Conservation (phyloP, 53 echinoderm and acorn worm species). For the Actinopyga echinites region DNA sequence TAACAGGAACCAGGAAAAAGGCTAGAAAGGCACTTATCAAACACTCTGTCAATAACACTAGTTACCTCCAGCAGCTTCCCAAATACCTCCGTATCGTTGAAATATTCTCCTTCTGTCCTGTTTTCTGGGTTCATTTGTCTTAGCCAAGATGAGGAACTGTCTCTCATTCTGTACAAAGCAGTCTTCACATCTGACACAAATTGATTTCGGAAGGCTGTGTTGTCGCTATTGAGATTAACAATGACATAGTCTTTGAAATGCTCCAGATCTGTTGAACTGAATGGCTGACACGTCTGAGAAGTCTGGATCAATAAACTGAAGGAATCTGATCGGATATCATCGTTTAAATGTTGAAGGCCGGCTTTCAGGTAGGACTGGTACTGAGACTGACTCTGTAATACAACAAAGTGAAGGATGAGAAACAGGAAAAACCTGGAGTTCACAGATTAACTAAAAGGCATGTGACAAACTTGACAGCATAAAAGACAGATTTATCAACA, state of each 20-base stretch:
- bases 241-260: slow-evolving; percentile 60
- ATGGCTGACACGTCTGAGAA: slow-evolving; percentile 68
- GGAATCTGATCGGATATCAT: slow-evolving; percentile 70
- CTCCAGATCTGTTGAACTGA: slow-evolving; percentile 42
- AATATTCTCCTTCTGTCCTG: neutral
- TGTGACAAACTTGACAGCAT: too few species aligned
- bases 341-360: slow-evolving; percentile 67
- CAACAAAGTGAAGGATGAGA: too few species aligned
- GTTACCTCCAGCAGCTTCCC: slow-evolving; percentile 41
- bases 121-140: neutral
- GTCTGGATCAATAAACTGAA: slow-evolving; percentile 70
- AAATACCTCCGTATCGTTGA: neutral
- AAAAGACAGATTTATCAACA: too few species aligned
- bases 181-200: slow-evolving; percentile 61
- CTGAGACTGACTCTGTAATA: slow-evolving; percentile 31
- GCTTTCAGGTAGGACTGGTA: slow-evolving; percentile 49
- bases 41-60: slow-evolving; percentile 62
- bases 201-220: slow-evolving; percentile 72
- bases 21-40: slow-evolving; percentile 53
- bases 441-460: too few species aligned
- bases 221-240: slow-evolving; percentile 76
- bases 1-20: slow-evolving; percentile 95
- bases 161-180: slow-evolving; percentile 63
- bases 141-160: slow-evolving; percentile 38
- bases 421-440: too few species aligned